These are phyloP conservation scores for Drosophila kohkoa DNA, from an alignment of 1,140 invertebrate species.

Conservation along the genomic window DNA sequence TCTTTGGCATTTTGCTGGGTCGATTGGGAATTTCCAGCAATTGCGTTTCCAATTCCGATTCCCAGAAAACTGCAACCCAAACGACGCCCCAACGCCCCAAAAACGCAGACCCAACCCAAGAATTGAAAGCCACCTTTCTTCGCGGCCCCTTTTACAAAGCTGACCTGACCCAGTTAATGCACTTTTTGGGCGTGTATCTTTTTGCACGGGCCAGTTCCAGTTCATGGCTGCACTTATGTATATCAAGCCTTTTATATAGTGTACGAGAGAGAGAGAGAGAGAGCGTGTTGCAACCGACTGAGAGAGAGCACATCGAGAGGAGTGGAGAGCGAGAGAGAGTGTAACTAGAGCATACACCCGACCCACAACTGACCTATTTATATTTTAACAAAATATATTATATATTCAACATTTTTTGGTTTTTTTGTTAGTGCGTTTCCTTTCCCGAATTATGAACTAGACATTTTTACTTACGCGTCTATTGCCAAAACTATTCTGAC, in stretches of 20 bases:
- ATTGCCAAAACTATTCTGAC: conserved; percentile 83
- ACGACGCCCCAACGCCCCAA: no score
- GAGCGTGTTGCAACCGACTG: no score
- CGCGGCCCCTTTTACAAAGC: neutral
- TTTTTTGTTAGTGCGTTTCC: neutral
- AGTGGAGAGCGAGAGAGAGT: conserved; percentile 24
- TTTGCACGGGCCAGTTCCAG: conserved; percentile 62
- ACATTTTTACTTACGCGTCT: conserved; percentile 72
- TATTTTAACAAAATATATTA: conserved; percentile 11
- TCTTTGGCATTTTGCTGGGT: conserved; percentile 48
- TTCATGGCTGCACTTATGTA: conserved; percentile 66
- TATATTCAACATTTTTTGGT: neutral
- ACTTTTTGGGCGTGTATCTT: conserved; percentile 79
- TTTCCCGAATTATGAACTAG: neutral
- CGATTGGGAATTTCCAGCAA: conserved; percentile 74
- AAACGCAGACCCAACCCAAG: neutral
- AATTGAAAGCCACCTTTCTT: neutral
- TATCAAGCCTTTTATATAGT: neutral
- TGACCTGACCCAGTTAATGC: conserved; percentile 77
- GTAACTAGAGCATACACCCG: conserved; percentile 20
- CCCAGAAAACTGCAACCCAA: conserved; percentile 40
- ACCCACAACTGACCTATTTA: conserved; percentile 63
- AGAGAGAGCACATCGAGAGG: conserved; percentile 5
- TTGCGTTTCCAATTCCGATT: conserved; percentile 49
- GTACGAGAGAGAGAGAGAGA: conserved; percentile 15